Conservation (phyloP, 2,888 invertebrate species). For the Kuschelorhynchus macadamiae region DNA sequence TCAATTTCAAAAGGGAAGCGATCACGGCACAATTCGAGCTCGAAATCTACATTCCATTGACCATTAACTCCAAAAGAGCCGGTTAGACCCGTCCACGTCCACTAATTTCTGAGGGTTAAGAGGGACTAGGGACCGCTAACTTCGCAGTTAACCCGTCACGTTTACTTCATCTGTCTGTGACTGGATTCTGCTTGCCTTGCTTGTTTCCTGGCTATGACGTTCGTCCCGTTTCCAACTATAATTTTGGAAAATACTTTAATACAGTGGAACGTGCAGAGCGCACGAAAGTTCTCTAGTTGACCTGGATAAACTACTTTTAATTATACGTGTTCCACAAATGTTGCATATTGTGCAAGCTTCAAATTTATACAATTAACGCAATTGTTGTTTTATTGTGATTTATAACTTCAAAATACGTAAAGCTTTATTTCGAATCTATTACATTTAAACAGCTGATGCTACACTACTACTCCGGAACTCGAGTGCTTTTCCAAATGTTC, state of each 20-base stretch:
- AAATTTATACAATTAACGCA: conserved; percentile 48
- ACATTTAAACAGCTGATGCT: conserved; percentile 44
- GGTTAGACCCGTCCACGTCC: conserved; percentile 52
- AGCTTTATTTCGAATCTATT: conserved; percentile 39
- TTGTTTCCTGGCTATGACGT: conserved; percentile 46
- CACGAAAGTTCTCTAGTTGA: conserved; percentile 44
- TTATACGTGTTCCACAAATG: conserved; percentile 46
- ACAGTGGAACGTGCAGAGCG: conserved; percentile 47
- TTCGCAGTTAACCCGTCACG: conserved; percentile 57
- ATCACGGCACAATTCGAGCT: conserved; percentile 55
- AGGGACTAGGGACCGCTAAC: conserved; percentile 51
- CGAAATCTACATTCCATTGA: conserved; percentile 55
- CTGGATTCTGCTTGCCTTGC: conserved; percentile 53
- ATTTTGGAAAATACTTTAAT: conserved; percentile 53
- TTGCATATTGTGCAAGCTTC: conserved; percentile 49
- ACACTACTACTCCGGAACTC: conserved; percentile 22
- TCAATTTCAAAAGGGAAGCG: conserved; percentile 53
- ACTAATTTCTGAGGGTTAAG: conserved; percentile 54
- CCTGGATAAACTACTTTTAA: conserved; percentile 50
- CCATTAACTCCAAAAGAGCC: conserved; percentile 52
- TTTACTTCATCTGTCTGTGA: conserved; percentile 58
- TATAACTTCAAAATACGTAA: conserved; percentile 44
- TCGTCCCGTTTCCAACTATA: conserved; percentile 52
- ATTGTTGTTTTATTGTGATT: conserved; percentile 48
- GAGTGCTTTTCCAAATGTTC: conserved; percentile 15